Evolutionary conservation across 2,888 invertebrate species (phyloP), one percentile per base, ranked within the genome.

Genomic region (Peribatodes rhomboidaria): DNA sequence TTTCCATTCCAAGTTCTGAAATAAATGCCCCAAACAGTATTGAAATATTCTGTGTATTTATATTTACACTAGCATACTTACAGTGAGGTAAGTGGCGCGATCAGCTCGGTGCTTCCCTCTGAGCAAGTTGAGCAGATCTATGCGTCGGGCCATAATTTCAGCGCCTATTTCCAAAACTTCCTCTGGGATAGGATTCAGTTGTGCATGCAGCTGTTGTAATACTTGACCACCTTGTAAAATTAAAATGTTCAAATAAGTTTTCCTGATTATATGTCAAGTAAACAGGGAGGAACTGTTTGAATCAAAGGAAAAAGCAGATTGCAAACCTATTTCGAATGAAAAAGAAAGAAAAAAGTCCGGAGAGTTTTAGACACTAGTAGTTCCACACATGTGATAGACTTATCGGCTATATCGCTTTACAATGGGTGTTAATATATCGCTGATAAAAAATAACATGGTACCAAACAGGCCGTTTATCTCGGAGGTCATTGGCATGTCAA

Each of bases 1-100:
- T 82, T 88, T 91, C 86, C 85, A 88, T 74, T 89, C 91, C 39
- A 85, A 68, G 71, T 85, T 89, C 91, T 92, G 68, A 37, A 83
- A 84, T 60, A 49, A 33, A 18, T 33, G 11, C 14, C 11, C 46
- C 31, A 9, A 49, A 14, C 13, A 22, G 20, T 44, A 11, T 42
- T 18, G 18, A 63, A 9, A 16, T 22, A 20, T 11, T 10, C 14
- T 9, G 11, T 44, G 6, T 50, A 14, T 50, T 11, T 20, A 39
- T 16, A 44, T 49, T 49, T 18, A 39, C 3, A 31, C 41, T 39
- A 22, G 27, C 8, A 33, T 50, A 74, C 74, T 69, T 59, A 79
- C 78, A 47, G 75, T 79, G 4, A 74, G 60, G 53, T 78, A 78
- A 9, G 75, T 72, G 42, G 71, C 41, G 7, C 89, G 82, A 33